phyloP scores from a whole-genome alignment of 2,113 vertebrate species.

The Vulpes vulpes region DNA sequence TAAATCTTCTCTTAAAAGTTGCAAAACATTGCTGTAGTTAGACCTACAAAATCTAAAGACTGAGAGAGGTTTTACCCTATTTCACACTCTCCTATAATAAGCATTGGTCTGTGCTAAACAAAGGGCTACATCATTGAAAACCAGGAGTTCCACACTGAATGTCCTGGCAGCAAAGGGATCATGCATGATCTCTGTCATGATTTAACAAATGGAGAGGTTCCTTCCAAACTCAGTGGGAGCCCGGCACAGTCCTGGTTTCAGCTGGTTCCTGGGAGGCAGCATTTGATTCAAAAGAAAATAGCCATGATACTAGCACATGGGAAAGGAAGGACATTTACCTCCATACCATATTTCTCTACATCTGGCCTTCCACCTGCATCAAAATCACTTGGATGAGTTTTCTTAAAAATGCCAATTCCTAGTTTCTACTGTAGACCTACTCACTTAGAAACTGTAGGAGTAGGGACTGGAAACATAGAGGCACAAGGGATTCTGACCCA shows the following conservation, averaged over 20 bases:
- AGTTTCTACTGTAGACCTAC: background rate
- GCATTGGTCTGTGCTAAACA: background rate
- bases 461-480: background rate
- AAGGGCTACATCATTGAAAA: background rate
- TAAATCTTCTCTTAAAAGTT: background rate
- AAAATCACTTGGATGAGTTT: background rate
- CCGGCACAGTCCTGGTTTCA: background rate
- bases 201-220: background rate
- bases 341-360: background rate
- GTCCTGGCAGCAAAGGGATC: background rate
- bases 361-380: background rate
- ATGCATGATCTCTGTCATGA: background rate
- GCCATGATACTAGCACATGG: background rate
- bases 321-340: background rate
- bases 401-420: background rate
- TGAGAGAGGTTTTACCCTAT: background rate
- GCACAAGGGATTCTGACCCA: background rate
- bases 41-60: background rate
- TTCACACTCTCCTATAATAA: background rate
- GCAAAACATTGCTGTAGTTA: background rate
- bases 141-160: too few relatives aligned
- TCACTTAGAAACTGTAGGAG: background rate
- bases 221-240: background rate
- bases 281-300: conserved; percentile 1
- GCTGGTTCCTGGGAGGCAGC: background rate